Evolutionary conservation across 2,113 vertebrate genomes (phyloP).

Genomic region (Callaeas wilsoni): DNA sequence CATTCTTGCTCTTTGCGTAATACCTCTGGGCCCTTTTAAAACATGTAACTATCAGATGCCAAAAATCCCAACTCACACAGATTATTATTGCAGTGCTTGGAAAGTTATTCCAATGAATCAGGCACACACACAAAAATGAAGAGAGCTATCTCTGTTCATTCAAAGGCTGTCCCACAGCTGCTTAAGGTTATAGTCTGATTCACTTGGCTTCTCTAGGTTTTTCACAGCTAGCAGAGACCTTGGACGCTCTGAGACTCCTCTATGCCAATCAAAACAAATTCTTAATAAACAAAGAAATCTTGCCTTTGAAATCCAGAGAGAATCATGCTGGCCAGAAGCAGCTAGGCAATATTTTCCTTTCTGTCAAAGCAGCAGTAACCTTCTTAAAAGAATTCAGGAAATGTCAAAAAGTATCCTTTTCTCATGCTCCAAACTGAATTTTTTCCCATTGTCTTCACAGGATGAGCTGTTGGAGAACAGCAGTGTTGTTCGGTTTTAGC

Average conservation of each 20-base stretch:
- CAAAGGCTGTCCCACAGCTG: constrained; percentile 5
- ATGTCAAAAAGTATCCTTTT: background rate
- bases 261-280: constrained; percentile 56
- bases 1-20: background rate
- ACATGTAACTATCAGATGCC: constrained; percentile 25
- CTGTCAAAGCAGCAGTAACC: background rate
- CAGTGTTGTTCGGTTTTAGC: background rate
- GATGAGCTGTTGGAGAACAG: background rate
- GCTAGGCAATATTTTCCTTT: constrained; percentile 19
- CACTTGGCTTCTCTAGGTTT: constrained; percentile 38
- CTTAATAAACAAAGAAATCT: constrained; percentile 47
- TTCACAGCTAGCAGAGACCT: constrained; percentile 34
- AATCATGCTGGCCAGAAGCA: background rate
- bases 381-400: background rate
- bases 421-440: background rate
- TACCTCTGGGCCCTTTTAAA: constrained; percentile 23
- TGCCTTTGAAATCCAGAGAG: constrained; percentile 42
- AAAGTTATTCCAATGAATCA: constrained; percentile 47
- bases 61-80: constrained; percentile 36
- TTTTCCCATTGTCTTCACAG: background rate
- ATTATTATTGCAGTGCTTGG: constrained; percentile 44
- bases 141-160: background rate
- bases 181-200: constrained; percentile 42
- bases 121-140: background rate
- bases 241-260: background rate